A percentile compares a stretch with the other conserved stretches of the same genome.
These are phyloP conservation scores for Loriculus beryllinus DNA, from an alignment of 2,797 vertebrate species.

Conservation along the genomic window DNA sequence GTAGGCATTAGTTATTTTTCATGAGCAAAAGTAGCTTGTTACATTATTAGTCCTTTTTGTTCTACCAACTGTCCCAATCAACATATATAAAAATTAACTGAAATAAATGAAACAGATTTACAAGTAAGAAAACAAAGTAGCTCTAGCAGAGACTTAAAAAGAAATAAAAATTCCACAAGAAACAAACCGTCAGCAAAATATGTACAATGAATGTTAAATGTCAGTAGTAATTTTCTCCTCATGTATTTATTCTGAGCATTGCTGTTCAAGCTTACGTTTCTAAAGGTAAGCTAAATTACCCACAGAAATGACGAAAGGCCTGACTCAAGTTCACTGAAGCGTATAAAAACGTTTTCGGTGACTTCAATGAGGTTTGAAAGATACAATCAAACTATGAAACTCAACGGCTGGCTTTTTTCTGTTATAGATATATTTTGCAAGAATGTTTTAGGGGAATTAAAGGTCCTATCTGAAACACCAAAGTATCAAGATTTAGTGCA, in stretches of 20 bases:
- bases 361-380: not conserved
- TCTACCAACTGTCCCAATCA: constrained; percentile 20
- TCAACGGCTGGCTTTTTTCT: not conserved
- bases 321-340: not conserved
- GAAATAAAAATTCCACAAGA: not conserved
- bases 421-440: not conserved
- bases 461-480: not conserved
- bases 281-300: not conserved
- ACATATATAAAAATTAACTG: constrained; percentile 12
- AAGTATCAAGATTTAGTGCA: not conserved
- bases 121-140: constrained; percentile 26
- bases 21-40: constrained; percentile 47
- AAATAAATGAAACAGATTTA: constrained; percentile 39
- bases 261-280: not conserved
- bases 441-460: not conserved
- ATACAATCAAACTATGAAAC: not conserved
- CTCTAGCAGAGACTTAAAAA: constrained; percentile 1
- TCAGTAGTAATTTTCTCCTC: constrained; percentile 2
- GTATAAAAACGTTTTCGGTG: not conserved
- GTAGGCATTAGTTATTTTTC: constrained; percentile 23
- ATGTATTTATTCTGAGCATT: constrained; percentile 3
- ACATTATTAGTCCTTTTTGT: constrained; percentile 29
- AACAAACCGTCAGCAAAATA: constrained; percentile 12
- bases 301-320: not conserved
- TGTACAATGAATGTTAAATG: not conserved